A percentile compares a stretch with the other conserved stretches of the same genome.
These are phyloP conservation scores for Nilaparvata lugens DNA, from an alignment of 1,140 invertebrate species.

Conservation along the genomic window DNA sequence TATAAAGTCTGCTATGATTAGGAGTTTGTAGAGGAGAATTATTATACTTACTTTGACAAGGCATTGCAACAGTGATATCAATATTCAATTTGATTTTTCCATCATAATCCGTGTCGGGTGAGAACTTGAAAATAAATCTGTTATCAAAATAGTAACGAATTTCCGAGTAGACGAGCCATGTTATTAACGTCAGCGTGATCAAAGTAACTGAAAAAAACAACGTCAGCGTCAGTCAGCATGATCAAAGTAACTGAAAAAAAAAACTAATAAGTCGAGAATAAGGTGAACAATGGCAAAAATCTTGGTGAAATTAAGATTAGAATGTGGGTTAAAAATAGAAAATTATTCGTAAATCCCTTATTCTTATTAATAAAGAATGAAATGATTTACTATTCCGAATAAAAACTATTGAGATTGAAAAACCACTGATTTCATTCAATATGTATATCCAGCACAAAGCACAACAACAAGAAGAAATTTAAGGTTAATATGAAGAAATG, in stretches of 20 bases:
- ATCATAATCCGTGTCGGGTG: constrained; percentile 80
- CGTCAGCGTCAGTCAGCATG: constrained; percentile 46
- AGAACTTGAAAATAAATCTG: constrained; percentile 77
- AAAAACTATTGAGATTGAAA: too few species aligned
- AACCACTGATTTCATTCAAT: too few species aligned
- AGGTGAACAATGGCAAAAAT: background rate
- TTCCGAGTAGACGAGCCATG: constrained; percentile 73
- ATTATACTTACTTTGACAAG: constrained; percentile 62
- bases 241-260: constrained; percentile 62
- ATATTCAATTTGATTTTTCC: constrained; percentile 86
- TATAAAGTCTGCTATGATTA: too few species aligned
- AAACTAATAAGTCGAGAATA: background rate
- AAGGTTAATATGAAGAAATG: too few species aligned
- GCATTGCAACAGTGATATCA: constrained; percentile 91
- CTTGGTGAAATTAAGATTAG: background rate
- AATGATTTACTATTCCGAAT: too few species aligned
- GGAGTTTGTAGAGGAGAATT: too few species aligned
- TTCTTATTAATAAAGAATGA: too few species aligned
- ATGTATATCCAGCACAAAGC: too few species aligned
- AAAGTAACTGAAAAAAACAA: constrained; percentile 57
- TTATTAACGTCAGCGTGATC: constrained; percentile 65
- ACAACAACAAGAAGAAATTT: too few species aligned
- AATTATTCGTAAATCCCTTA: too few species aligned
- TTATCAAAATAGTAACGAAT: constrained; percentile 74
- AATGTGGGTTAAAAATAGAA: background rate